Percentiles rank a stretch among this genome's conserved stretches.
These are phyloP conservation scores for Percopsis omiscomaycus DNA, from an alignment of 2,797 vertebrate species.

Conservation along the genomic window DNA sequence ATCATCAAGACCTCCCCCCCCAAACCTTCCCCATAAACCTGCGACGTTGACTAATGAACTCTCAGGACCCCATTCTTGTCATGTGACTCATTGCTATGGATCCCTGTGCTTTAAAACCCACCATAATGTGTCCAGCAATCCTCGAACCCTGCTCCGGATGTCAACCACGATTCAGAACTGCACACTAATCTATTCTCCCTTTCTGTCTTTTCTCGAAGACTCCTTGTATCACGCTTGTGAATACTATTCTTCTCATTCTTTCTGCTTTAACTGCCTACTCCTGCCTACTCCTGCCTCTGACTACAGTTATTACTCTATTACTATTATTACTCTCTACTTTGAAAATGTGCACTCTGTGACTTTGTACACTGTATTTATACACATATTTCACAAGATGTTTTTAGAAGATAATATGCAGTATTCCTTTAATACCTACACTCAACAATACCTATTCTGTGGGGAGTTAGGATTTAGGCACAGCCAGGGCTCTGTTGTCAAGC, in stretches of 20 bases:
- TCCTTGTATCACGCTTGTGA: not conserved
- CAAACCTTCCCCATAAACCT: constrained; percentile 1
- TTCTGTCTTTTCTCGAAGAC: not conserved
- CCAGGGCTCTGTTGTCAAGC: constrained; percentile 21
- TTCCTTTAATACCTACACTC: too few species aligned
- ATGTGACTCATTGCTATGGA: constrained; percentile 23
- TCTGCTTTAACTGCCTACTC: constrained; percentile 5
- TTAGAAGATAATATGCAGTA: constrained; percentile 4
- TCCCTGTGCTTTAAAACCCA: constrained; percentile 33
- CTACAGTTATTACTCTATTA: constrained; percentile 6
- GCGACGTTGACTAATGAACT: constrained; percentile 16
- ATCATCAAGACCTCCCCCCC: constrained; percentile 19
- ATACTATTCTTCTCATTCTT: constrained; percentile 2
- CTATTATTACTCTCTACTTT: too few species aligned
- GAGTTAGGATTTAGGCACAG: not conserved
- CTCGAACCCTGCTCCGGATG: not conserved
- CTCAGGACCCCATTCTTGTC: constrained; percentile 3
- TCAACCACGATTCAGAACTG: not conserved
- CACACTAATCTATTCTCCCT: constrained; percentile 20
- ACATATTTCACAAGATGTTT: not conserved
- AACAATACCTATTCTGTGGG: constrained; percentile 6
- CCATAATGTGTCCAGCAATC: constrained; percentile 13
- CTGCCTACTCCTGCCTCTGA: constrained; percentile 9
- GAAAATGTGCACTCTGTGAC: too few species aligned
- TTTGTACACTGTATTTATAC: too few species aligned